A percentile compares a stretch with the other conserved stretches of the same genome.
These are phyloP conservation scores for Meteorus sp. DNA, from an alignment of 1,140 invertebrate genomes.

Conservation along the genomic window DNA sequence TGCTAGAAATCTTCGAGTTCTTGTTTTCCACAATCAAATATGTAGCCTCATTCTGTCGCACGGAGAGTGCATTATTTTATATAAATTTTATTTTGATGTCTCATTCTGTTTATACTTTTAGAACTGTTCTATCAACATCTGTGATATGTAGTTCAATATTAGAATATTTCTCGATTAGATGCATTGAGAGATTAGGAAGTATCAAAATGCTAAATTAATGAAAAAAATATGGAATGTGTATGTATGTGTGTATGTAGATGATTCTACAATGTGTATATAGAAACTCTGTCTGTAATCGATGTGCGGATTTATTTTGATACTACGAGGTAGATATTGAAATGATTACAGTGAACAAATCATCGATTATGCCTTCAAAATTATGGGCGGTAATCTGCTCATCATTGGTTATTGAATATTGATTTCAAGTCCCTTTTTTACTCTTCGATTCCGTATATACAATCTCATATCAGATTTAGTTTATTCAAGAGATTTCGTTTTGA, in stretches of 20 bases:
- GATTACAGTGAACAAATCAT: constrained; percentile 42
- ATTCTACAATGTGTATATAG: constrained; percentile 39
- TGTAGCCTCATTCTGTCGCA: too few relatives aligned
- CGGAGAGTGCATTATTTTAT: too few relatives aligned
- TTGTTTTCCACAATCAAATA: too few relatives aligned
- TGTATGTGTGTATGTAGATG: constrained; percentile 55
- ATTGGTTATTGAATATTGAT: constrained; percentile 34
- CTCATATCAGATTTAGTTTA: too few relatives aligned
- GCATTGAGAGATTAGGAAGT: constrained; percentile 24
- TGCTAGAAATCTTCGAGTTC: too few relatives aligned
- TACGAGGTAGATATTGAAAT: constrained; percentile 51
- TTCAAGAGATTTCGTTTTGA: too few relatives aligned
- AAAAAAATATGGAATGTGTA: too few relatives aligned
- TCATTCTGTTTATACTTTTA: too few relatives aligned
- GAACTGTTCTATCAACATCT: constrained; percentile 54
- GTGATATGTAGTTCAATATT: constrained; percentile 57
- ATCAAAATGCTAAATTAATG: constrained; percentile 29
- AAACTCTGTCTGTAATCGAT: constrained; percentile 48
- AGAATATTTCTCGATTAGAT: constrained; percentile 48
- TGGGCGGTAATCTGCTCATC: constrained; percentile 51
- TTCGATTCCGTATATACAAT: too few relatives aligned
- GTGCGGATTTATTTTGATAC: constrained; percentile 58
- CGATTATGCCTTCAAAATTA: constrained; percentile 54
- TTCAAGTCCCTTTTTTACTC: neutral
- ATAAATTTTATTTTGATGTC: too few relatives aligned